phyloP scores from a whole-genome alignment of 2,888 invertebrate species.

The Clostera curtula region DNA sequence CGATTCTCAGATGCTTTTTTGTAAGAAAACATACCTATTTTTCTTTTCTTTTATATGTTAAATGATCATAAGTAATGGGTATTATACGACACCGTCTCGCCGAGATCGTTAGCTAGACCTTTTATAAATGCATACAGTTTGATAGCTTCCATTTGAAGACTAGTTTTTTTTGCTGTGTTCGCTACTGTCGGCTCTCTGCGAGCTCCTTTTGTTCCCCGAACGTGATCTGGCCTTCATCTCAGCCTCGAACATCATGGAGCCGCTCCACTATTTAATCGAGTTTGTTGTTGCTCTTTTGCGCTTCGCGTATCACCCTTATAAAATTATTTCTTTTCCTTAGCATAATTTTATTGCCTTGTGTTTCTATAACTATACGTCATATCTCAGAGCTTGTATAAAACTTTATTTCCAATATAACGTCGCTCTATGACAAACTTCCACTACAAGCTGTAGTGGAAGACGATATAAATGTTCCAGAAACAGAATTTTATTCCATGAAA shows the following conservation, averaged over 20 bases:
- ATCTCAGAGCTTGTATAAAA: conserved; percentile 44
- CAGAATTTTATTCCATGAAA: conserved; percentile 15
- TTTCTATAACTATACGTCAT: conserved; percentile 43
- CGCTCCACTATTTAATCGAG: conserved; percentile 53
- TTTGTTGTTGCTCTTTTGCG: conserved; percentile 49
- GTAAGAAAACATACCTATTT: too few relatives aligned
- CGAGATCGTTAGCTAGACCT: conserved; percentile 29
- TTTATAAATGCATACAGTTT: conserved; percentile 47
- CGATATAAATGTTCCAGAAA: conserved; percentile 38
- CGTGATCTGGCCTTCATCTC: conserved; percentile 69
- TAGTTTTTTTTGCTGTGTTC: conserved; percentile 54
- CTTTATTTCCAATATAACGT: conserved; percentile 50
- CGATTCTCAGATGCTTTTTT: conserved; percentile 23
- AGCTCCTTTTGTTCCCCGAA: conserved; percentile 64
- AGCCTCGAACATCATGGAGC: conserved; percentile 58
- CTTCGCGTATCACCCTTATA: conserved; percentile 41
- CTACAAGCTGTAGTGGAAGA: conserved; percentile 40
- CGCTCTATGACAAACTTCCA: conserved; percentile 46
- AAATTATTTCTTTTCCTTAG: conserved; percentile 42
- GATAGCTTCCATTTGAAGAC: conserved; percentile 62
- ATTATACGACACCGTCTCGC: conserved; percentile 28
- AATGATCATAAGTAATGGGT: conserved; percentile 27
- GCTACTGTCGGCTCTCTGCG: conserved; percentile 46
- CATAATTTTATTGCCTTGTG: conserved; percentile 44
- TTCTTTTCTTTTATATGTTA: conserved; percentile 24